Evolutionary conservation across 2,888 invertebrate genomes (phyloP).

Genomic region (Tenthredo mesomela): DNA sequence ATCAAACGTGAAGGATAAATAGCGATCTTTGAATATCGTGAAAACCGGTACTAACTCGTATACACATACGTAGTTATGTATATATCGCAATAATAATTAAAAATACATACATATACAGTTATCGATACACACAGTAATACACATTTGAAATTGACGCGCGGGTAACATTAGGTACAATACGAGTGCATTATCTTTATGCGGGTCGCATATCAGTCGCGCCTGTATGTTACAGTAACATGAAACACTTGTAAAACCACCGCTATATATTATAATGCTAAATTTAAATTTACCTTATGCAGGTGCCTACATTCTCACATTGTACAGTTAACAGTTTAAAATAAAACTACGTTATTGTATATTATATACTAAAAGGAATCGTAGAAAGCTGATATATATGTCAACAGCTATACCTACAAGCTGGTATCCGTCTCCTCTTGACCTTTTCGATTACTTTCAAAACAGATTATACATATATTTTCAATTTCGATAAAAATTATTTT

Average conservation of each 20-base stretch:
- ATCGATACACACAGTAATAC: not conserved
- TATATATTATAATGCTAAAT: constrained; percentile 21
- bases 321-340: not conserved
- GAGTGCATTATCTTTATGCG: constrained; percentile 38
- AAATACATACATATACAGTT: constrained; percentile 7
- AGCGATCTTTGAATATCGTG: not conserved
- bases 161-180: not conserved
- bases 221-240: constrained; percentile 2
- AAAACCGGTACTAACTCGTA: not conserved
- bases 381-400: constrained; percentile 17
- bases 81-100: not conserved
- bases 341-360: not conserved
- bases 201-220: constrained; percentile 24
- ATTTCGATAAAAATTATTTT: not conserved
- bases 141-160: not conserved
- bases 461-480: not conserved
- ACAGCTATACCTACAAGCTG: not conserved
- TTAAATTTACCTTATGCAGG: not conserved
- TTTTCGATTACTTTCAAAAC: constrained; percentile 7
- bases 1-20: not conserved
- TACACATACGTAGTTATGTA: not conserved
- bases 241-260: constrained; percentile 39
- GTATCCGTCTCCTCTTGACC: not conserved
- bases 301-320: not conserved
- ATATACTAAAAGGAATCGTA: not conserved